Conservation (phyloP, 23 tunicate species). For the Ascidia mentula region DNA sequence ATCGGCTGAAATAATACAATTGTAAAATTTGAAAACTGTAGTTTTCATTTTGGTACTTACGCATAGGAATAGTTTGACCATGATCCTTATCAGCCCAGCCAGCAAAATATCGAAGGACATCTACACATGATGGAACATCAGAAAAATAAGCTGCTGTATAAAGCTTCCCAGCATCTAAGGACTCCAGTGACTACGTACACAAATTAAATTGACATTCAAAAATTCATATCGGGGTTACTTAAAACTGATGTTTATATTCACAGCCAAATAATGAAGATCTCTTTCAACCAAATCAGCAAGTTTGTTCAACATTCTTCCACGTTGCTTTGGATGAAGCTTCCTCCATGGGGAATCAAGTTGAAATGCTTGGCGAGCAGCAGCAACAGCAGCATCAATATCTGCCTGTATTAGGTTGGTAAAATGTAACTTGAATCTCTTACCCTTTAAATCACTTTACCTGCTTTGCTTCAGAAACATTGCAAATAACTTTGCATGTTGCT, state of each 20-base stretch:
- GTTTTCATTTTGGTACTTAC: constrained; percentile 13
- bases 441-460: constrained; percentile 14
- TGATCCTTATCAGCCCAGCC: constrained; percentile 68
- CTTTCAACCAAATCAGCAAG: constrained; percentile 83
- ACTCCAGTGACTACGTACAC: constrained; percentile 43
- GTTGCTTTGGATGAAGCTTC: constrained; percentile 35
- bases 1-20: constrained; percentile 28
- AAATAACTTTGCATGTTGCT: constrained; percentile 43
- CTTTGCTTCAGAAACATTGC: constrained; percentile 44
- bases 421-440: too few relatives aligned
- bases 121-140: constrained; percentile 15
- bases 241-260: neutral
- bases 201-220: neutral
- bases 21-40: neutral
- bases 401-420: constrained; percentile 36
- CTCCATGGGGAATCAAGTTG: constrained; percentile 61
- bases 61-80: constrained; percentile 69
- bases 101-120: constrained; percentile 72
- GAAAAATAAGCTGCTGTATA: constrained; percentile 26
- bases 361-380: constrained; percentile 71
- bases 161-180: constrained; percentile 44
- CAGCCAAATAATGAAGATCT: constrained; percentile 60
- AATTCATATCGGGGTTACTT: neutral
- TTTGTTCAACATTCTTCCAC: constrained; percentile 62
- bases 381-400: constrained; percentile 60